Percentiles rank a stretch among this genome's conserved stretches.
These are phyloP conservation scores for Ophraella communa DNA, from an alignment of 2,888 invertebrate genomes.

Conservation along the genomic window DNA sequence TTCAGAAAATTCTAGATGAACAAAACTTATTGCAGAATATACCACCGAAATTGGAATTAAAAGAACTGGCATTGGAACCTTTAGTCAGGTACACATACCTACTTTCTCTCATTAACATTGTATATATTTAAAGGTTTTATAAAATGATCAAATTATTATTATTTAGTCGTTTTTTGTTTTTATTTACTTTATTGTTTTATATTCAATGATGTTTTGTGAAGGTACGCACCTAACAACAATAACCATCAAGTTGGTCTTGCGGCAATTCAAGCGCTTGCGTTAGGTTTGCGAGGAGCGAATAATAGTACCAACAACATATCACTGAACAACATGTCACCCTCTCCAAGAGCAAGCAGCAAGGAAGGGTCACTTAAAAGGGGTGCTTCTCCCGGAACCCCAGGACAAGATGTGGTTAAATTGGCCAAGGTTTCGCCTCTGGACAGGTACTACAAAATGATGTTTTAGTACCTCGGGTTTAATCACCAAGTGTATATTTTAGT, in stretches of 20 bases:
- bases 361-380: slow-evolving; percentile 61
- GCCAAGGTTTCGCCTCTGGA: slow-evolving; percentile 59
- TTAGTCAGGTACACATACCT: slow-evolving; percentile 48
- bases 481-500: background rate
- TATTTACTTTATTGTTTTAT: background rate
- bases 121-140: too few relatives aligned
- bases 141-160: too few relatives aligned
- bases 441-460: slow-evolving; percentile 51
- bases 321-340: slow-evolving; percentile 56
- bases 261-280: slow-evolving; percentile 77
- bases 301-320: slow-evolving; percentile 57
- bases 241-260: slow-evolving; percentile 79
- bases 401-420: slow-evolving; percentile 56
- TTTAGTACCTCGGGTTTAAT: background rate
- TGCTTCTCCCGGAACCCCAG: slow-evolving; percentile 54
- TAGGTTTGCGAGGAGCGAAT: slow-evolving; percentile 57
- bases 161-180: too few relatives aligned
- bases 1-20: slow-evolving; percentile 79
- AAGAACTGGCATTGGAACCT: slow-evolving; percentile 65
- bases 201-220: slow-evolving; percentile 15
- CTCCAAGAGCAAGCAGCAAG: slow-evolving; percentile 61
- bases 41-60: slow-evolving; percentile 67
- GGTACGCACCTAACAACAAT: slow-evolving; percentile 63
- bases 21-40: slow-evolving; percentile 70
- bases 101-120: background rate